Percentiles rank a stretch among this genome's conserved stretches.
Evolutionary conservation across 2,888 invertebrate species (phyloP).

Genomic region (Agrochola macilenta): DNA sequence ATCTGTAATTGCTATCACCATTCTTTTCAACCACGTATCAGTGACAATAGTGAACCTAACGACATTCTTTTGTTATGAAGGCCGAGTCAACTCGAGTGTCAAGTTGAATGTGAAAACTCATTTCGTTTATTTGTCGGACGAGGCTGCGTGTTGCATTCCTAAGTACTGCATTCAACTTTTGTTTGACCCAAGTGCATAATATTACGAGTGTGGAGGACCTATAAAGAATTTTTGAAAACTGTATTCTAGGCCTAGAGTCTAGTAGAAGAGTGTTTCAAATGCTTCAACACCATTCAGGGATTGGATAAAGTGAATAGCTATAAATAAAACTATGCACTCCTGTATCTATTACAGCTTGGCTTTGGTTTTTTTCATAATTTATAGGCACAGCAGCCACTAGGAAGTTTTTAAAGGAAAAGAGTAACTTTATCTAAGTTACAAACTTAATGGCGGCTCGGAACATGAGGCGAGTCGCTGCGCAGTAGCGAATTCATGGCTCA

Average conservation of each 20-base stretch:
- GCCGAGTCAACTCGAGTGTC: constrained; percentile 11
- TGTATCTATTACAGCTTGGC: background rate
- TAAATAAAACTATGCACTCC: background rate
- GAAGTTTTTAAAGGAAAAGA: background rate
- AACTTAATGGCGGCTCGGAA: too few species aligned
- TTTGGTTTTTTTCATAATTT: background rate
- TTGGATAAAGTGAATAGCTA: background rate
- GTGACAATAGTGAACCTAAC: constrained; percentile 20
- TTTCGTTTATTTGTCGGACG: constrained; percentile 19
- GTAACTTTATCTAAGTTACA: background rate
- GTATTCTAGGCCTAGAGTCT: too few species aligned
- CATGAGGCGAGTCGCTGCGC: too few species aligned
- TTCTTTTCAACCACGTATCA: constrained; percentile 22
- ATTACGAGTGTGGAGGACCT: background rate
- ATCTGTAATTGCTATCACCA: constrained; percentile 40
- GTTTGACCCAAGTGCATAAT: background rate
- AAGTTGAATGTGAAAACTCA: constrained; percentile 23
- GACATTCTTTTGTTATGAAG: constrained; percentile 49
- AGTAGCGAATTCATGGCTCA: too few species aligned
- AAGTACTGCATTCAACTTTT: background rate
- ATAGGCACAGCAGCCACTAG: background rate
- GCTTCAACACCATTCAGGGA: background rate
- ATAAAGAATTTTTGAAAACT: background rate
- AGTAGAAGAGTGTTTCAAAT: background rate
- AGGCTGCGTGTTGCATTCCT: background rate